Percentiles rank a stretch among this genome's conserved stretches.
Evolutionary conservation across 2,888 invertebrate genomes (phyloP).

Genomic region (Lottia scabra): DNA sequence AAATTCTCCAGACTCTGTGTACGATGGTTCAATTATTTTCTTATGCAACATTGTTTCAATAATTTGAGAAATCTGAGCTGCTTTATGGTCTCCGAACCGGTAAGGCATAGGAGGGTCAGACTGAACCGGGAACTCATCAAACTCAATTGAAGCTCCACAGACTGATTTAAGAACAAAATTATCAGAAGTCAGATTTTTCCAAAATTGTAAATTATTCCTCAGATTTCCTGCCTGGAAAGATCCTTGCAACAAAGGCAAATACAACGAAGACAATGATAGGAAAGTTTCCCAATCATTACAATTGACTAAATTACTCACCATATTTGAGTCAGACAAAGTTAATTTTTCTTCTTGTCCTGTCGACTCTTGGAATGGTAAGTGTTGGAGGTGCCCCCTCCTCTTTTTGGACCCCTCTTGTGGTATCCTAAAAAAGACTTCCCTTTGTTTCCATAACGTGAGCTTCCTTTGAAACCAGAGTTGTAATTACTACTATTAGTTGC

Average conservation of each 20-base stretch:
- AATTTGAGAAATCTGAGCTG: conserved; percentile 3
- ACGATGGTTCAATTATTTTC: background rate
- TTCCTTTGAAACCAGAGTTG: background rate
- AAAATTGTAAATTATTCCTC: background rate
- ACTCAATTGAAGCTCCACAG: background rate
- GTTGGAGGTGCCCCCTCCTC: background rate
- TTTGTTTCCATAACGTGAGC: background rate
- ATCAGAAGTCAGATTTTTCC: conserved; percentile 13
- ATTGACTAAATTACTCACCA: background rate
- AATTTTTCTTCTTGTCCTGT: background rate
- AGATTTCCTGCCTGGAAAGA: background rate
- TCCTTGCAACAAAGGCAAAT: background rate
- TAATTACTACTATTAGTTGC: background rate
- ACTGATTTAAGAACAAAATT: background rate
- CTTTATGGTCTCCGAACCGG: background rate
- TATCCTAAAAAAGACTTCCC: background rate
- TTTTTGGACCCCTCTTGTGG: background rate
- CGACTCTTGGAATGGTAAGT: background rate
- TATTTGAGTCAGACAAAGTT: background rate
- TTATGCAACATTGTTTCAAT: background rate
- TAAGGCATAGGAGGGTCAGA: background rate
- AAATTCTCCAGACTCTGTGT: conserved; percentile 12
- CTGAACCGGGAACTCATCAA: background rate
- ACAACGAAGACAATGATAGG: background rate
- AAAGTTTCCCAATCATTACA: background rate